Evolutionary conservation across 2,797 vertebrate genomes (phyloP), one percentile per base, ranked within the genome.

Genomic region (Mallotus villosus): DNA sequence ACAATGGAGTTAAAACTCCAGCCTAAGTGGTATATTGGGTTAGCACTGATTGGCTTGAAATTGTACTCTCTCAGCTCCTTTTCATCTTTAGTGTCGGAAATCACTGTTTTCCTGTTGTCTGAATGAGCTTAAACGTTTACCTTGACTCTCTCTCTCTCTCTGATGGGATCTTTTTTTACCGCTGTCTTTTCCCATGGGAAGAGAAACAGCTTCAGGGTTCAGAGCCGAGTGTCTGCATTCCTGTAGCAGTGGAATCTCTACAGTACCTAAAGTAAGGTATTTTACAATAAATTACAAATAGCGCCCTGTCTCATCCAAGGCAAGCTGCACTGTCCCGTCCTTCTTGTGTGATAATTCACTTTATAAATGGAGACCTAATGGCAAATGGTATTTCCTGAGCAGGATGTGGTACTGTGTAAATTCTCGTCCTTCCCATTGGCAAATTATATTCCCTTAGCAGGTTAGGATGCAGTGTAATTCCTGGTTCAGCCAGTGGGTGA

Each of bases 21-120:
- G 84, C 84, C 78, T 82, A 86, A 91, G 90, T 87, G 85, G 87
- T 89, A 88, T 84, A 91, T 91, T 91, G 86, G 84, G 84, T 91
- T 93, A 90, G 83, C 72, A 78, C 77, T 91, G 90, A 92, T 91
- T 91, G 83, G 84, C 83, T 91, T 85, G 85, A 88, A 91, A 89
- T 80, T 68, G 63, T 84, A 82, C 80, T 76, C 70, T 75, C 76
- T 65, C 61, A 68, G 76, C 82, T 85, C 82, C 88, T 88, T 91
- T 91, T 92, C 90, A 87, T 90, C 89, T 90, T 89, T 82, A 84
- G 83, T 74, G 79, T 73, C 65, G 86, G 90, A 92, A 93, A 92
- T 91, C 84, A 88, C 86, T 78, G 82, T 84, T 88, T 92, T 92
- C 90, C 90, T 89, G 90, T 90, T 88, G 86, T 90, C 85, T 90